A percentile compares a stretch with the other conserved stretches of the same genome.
phyloP scores from a whole-genome alignment of 2,888 invertebrate species.

The Drosophila testacea region DNA sequence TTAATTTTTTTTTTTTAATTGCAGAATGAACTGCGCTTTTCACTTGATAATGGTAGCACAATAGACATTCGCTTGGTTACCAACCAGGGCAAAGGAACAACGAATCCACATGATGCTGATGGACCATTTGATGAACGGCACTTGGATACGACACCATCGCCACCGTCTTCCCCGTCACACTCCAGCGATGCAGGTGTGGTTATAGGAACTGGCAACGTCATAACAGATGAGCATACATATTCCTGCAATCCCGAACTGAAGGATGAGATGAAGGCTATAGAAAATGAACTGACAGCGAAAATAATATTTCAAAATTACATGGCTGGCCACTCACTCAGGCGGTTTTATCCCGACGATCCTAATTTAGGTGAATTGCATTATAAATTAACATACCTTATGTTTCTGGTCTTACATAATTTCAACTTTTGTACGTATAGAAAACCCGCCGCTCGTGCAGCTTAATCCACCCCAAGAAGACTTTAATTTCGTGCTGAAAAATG shows the following conservation, averaged over 20 bases:
- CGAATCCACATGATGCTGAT: slow-evolving; percentile 68
- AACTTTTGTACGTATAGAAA: slow-evolving; percentile 67
- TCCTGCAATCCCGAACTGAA: slow-evolving; percentile 78
- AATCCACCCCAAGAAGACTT: slow-evolving; percentile 83
- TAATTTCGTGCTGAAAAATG: slow-evolving; percentile 78
- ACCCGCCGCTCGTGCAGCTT: slow-evolving; percentile 81
- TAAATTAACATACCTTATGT: background rate
- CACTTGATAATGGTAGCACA: slow-evolving; percentile 83
- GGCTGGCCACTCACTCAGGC: slow-evolving; percentile 78
- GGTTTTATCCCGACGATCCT: slow-evolving; percentile 83
- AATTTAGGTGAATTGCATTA: slow-evolving; percentile 69
- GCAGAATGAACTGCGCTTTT: slow-evolving; percentile 81
- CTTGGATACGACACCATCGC: slow-evolving; percentile 75
- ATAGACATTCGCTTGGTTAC: slow-evolving; percentile 84
- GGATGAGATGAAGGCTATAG: slow-evolving; percentile 73
- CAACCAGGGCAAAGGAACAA: slow-evolving; percentile 79
- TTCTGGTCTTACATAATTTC: background rate
- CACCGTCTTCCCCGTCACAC: slow-evolving; percentile 72
- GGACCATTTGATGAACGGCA: slow-evolving; percentile 65
- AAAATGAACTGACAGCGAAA: slow-evolving; percentile 82
- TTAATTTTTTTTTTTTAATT: background rate
- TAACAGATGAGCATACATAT: slow-evolving; percentile 81
- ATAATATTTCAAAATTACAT: slow-evolving; percentile 81
- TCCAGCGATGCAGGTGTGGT: slow-evolving; percentile 57
- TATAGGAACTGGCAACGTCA: slow-evolving; percentile 63